Evolutionary conservation across 2,113 vertebrate genomes (phyloP).

Genomic region (Epinephelus lanceolatus): DNA sequence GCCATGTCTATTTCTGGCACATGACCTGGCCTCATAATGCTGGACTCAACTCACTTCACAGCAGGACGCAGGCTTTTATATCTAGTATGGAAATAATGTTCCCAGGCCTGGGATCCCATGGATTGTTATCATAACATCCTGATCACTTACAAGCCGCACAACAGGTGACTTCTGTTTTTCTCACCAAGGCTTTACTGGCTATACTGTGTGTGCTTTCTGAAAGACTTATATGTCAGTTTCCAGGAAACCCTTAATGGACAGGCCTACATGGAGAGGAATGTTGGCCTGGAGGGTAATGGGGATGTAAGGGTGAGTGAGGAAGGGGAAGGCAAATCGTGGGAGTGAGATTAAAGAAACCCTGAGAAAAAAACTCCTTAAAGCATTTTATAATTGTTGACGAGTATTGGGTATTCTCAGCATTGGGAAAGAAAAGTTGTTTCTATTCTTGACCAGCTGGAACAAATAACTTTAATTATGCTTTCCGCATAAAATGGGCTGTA

Average conservation of each 20-base stretch:
- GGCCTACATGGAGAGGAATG: neutral
- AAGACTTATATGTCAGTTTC: conserved; percentile 18
- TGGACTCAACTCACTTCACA: conserved; percentile 1
- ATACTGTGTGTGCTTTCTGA: neutral
- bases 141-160: conserved; percentile 44
- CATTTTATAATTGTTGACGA: neutral
- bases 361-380: neutral
- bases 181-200: conserved; percentile 1
- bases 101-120: conserved; percentile 32
- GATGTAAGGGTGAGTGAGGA: neutral
- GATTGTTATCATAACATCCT: conserved; percentile 56
- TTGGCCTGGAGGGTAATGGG: neutral
- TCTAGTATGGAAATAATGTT: conserved; percentile 50
- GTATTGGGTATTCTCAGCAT: neutral
- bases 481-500: neutral
- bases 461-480: neutral
- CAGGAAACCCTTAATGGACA: conserved; percentile 23
- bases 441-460: conserved; percentile 6
- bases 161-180: conserved; percentile 39
- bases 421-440: conserved; percentile 2
- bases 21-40: conserved; percentile 17
- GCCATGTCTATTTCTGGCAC: conserved; percentile 35
- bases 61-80: conserved; percentile 29
- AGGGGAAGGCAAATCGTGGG: neutral
- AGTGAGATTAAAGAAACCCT: neutral